Conservation (phyloP, 1,140 invertebrate species). For the Orchesella cincta region DNA sequence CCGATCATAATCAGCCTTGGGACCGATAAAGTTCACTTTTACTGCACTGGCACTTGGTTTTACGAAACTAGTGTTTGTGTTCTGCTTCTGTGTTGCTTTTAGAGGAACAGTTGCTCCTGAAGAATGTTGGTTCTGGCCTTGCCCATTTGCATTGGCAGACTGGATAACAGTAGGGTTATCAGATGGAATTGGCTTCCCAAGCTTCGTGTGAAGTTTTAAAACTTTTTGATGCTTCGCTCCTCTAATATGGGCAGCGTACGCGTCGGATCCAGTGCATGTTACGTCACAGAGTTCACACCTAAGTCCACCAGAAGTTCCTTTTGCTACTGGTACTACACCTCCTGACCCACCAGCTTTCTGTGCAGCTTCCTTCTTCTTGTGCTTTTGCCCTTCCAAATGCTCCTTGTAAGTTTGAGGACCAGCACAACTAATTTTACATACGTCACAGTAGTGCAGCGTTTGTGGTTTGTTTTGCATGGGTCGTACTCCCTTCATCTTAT, state of each 20-base stretch:
- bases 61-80: slow-evolving; percentile 10
- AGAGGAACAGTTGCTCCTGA: background rate
- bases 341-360: slow-evolving; percentile 68
- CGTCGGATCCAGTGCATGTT: slow-evolving; percentile 94
- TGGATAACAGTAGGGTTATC: slow-evolving; percentile 83
- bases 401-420: slow-evolving; percentile 95
- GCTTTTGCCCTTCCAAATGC: slow-evolving; percentile 96
- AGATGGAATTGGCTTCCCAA: slow-evolving; percentile 95
- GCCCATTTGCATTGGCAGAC: slow-evolving; percentile 48
- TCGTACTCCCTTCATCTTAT: slow-evolving; percentile 65
- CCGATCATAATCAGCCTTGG: slow-evolving; percentile 43
- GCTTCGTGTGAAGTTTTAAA: slow-evolving; percentile 90
- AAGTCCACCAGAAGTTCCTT: slow-evolving; percentile 61
- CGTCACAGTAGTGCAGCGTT: slow-evolving; percentile 91
- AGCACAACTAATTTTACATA: slow-evolving; percentile 97
- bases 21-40: slow-evolving; percentile 87
- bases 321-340: slow-evolving; percentile 62
- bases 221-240: slow-evolving; percentile 98
- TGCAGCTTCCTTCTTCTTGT: slow-evolving; percentile 96
- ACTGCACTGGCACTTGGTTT: slow-evolving; percentile 63
- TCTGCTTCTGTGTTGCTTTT: slow-evolving; percentile 1
- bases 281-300: slow-evolving; percentile 94
- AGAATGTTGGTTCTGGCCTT: slow-evolving; percentile 7
- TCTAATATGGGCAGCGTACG: slow-evolving; percentile 95
- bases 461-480: slow-evolving; percentile 75